Evolutionary conservation across 2,888 invertebrate genomes (phyloP), one percentile per base, ranked within the genome.

Genomic region (Amphimallon solstitiale): DNA sequence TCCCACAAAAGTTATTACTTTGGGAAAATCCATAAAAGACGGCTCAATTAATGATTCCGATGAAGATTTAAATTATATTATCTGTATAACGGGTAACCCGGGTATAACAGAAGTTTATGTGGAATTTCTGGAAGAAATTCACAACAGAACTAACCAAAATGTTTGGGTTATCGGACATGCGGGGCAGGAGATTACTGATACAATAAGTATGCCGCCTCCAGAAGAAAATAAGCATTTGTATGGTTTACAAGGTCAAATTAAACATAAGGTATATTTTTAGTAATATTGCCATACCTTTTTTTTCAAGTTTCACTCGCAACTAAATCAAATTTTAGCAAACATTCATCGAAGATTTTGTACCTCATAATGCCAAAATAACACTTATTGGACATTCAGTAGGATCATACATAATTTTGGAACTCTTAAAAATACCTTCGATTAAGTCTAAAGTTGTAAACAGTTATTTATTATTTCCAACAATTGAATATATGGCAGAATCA

Each of bases 381-480:
- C 81, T 96, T 37, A 87, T 96, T 72, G 95, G 94, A 0, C 96
- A 96, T 84, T 96, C 96, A 0, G 92, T 96, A 75, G 96, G 96
- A 3, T 88, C 91, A 65, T 94, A 95, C 88, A 88, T 95, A 75
- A 86, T 90, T 68, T 78, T 94, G 60, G 89, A 94, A 77, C 77
- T 93, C 59, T 77, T 93, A 29, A 85, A 89, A 71, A 82, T 87
- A 68, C 82, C 85, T 1, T 78, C 83, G 23, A 80, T 92, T 75
- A 78, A 84, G 72, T 74, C 82, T 17, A 84, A 84, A 72, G 78
- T 90, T 23, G 80, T 83, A 10, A 88, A 89, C 70, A 85, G 88
- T 69, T 92, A 91, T 80, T 81, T 95, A 70, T 81, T 96, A 5
- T 96, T 95, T 82, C 96, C 96, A 1, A 94, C 95, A 0, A 82